Base-by-base conservation (phyloP, 2,888 invertebrate genomes). In the Sympetrum striolatum region DNA sequence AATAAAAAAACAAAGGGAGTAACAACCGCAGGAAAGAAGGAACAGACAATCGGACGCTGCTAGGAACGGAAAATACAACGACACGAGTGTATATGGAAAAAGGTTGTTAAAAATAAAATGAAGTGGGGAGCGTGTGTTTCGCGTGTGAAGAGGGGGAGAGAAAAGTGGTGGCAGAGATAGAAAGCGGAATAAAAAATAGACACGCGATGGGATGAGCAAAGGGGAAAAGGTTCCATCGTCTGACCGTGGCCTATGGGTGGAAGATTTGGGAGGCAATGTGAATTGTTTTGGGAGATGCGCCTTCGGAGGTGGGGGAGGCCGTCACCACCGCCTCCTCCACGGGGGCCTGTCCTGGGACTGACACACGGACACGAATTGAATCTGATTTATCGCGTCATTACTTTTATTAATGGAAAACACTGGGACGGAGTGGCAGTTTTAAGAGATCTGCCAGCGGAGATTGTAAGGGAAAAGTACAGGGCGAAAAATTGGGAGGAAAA, bases 381-480 rank as follows among this genome's bases (percentile, higher is more conserved):
- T 86, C 86, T 86, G 86, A 86, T 86, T 64, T 86, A 86, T 86
- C 86, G 86, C 86, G 86, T 86, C 86, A 86, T 86, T 86, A 86
- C 86, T 86, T 86, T 86, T 86, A 86, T 86, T 86, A 86, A 86
- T 86, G 86, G 86, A 86, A 86, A 86, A 86, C 86, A 86, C 86
- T 86, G 60, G 60, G 58, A 86, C 86, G 86, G 60, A 86, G 86
- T 86, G 86, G 86, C 86, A 86, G 37, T 86, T 86, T 64, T 86
- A 82, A 82, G 82, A 82, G 82, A 82, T 82, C 82, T 82, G 82
- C 82, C 82, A 53, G 86, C 86, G 60, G 86, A 64, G 86, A 86
- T 86, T 60, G 86, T 86, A 60, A 86, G 53, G 60, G 86, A 60
- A 25, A 44, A 44, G 60, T 58, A 37, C 60, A 35, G 82, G 82